Evolutionary conservation across 2,797 vertebrate genomes (phyloP), one percentile per base, ranked within the genome.

Genomic region (Morelia viridis): DNA sequence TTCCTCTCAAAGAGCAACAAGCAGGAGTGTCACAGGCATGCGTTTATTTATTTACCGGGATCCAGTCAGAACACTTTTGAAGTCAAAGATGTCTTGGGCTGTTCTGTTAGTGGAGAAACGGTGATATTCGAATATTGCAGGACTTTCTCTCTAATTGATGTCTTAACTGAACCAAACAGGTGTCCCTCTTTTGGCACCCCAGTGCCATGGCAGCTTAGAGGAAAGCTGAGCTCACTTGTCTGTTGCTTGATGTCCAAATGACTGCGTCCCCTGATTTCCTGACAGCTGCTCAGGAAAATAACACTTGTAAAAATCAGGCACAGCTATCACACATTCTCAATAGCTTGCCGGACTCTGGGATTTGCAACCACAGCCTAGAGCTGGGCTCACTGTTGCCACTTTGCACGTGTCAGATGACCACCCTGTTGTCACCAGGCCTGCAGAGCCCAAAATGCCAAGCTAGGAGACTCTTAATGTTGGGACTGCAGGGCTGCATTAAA

Each of bases 321-420:
- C 50, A 8, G 24, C 0, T 13, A 58, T 0, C 0, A 12, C 11
- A 0, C 1, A 61, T 56, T 8, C 85, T 28, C 60, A 0, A 0
- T 0, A 9, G 91, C 0, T n/a, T 65, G 41, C 4, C 1, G 28
- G 80, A 0, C 8, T 46, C 1, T 0, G 3, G n/a, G 2, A 3
- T 15, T 85, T 80, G 89, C 92, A 64, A 62, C 24, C 50, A 0
- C 57, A 87, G 85, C 61, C 5, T 4, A 57, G 17, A 7, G 89
- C 35, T 10, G 46, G 46, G 1, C 41, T 91, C 28, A 93, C 5
- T 5, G 1, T 85, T 19, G 12, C 84, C 24, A 2, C 3, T 46
- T 35, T 0, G 0, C 10, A 90, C 24, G 0, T 17, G 15, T 46
- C 2, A 19, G 0, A 50, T 68, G 61, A 6, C 57, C 8, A 0